Evolutionary conservation across 2,888 invertebrate species (phyloP).

Genomic region (Syritta pipiens): DNA sequence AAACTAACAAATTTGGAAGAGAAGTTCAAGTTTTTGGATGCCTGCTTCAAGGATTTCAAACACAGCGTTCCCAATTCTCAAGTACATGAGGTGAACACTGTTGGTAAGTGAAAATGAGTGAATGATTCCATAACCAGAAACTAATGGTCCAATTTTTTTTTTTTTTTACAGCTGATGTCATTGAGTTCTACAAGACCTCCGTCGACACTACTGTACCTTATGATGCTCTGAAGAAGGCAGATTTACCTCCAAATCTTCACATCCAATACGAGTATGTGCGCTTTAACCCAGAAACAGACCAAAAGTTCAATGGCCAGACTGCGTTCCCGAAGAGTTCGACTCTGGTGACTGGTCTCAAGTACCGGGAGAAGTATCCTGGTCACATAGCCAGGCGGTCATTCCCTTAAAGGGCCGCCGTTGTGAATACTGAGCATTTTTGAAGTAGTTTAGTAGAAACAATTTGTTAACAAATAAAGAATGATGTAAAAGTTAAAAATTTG

Average conservation of each 20-base stretch:
- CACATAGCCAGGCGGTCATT: slow-evolving; percentile 83
- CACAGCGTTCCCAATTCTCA: slow-evolving; percentile 91
- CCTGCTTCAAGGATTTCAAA: slow-evolving; percentile 86
- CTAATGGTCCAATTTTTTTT: neutral
- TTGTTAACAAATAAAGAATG: slow-evolving; percentile 17
- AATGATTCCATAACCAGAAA: neutral
- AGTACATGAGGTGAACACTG: slow-evolving; percentile 86
- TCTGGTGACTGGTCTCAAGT: slow-evolving; percentile 89
- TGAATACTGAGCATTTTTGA: neutral
- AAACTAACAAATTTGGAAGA: slow-evolving; percentile 72
- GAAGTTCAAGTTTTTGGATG: slow-evolving; percentile 86
- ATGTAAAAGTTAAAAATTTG: too few relatives aligned
- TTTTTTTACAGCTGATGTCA: slow-evolving; percentile 82
- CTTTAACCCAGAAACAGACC: slow-evolving; percentile 90
- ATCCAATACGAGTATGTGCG: slow-evolving; percentile 89
- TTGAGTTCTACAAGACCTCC: slow-evolving; percentile 86
- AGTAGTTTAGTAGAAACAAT: slow-evolving; percentile 6
- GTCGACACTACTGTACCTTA: slow-evolving; percentile 86
- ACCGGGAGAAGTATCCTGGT: slow-evolving; percentile 89
- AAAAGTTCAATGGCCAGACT: slow-evolving; percentile 86
- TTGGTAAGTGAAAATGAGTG: slow-evolving; percentile 81
- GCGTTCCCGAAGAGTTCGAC: slow-evolving; percentile 93
- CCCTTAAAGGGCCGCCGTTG: slow-evolving; percentile 78
- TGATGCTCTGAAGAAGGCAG: slow-evolving; percentile 85
- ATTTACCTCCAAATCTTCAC: slow-evolving; percentile 93